Evolutionary conservation across 1,140 invertebrate genomes (phyloP).

Genomic region (Heliothis subflexa): DNA sequence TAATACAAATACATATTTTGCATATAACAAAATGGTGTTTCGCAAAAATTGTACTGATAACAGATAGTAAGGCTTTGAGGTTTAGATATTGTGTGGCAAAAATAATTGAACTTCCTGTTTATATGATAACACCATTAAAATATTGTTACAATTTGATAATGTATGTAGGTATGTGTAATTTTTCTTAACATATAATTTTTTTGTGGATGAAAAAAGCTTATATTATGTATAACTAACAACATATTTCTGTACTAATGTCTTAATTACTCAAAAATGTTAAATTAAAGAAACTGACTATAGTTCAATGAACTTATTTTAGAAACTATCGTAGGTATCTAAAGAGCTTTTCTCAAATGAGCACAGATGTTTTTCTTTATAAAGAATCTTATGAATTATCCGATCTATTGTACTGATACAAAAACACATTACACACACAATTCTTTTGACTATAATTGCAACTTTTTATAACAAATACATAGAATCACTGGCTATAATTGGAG

Average conservation of each 20-base stretch:
- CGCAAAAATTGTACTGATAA: constrained; percentile 2
- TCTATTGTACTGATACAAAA: background rate
- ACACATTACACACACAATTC: background rate
- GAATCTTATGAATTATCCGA: background rate
- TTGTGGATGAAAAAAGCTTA: too few relatives aligned
- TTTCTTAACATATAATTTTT: too few relatives aligned
- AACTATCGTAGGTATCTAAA: too few relatives aligned
- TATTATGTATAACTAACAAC: too few relatives aligned
- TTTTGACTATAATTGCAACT: constrained; percentile 1
- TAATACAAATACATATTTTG: too few relatives aligned
- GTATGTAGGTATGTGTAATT: background rate
- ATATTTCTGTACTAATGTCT: too few relatives aligned
- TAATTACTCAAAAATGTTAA: too few relatives aligned
- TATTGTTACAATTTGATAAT: constrained; percentile 11
- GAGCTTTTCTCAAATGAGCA: too few relatives aligned
- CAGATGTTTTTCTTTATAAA: background rate
- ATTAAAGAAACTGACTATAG: too few relatives aligned
- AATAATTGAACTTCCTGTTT: constrained; percentile 11
- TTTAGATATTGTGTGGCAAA: background rate
- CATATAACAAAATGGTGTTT: background rate
- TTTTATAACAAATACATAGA: constrained; percentile 27
- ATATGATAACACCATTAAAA: constrained; percentile 2
- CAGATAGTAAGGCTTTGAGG: background rate
- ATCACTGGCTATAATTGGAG: constrained; percentile 35
- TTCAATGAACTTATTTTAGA: too few relatives aligned